phyloP scores from a whole-genome alignment of 2,113 vertebrate species.

The Eurypyga helias region DNA sequence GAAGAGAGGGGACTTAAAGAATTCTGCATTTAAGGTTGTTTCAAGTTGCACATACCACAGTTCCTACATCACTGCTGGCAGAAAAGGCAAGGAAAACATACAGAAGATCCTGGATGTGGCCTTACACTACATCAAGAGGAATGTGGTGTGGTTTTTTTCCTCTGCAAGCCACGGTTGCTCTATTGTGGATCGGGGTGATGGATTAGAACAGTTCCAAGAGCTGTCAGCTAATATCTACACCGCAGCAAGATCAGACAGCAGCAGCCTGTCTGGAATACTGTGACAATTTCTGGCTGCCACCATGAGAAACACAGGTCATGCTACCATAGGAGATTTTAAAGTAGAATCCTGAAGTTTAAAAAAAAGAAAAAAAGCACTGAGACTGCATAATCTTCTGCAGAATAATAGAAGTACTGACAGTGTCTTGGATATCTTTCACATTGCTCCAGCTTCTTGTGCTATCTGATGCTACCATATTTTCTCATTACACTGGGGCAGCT shows the following conservation, averaged over 20 bases:
- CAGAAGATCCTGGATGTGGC: background rate
- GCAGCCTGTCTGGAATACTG: background rate
- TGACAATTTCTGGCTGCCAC: background rate
- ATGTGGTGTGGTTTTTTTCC: background rate
- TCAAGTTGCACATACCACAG: background rate
- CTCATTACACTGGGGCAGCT: background rate
- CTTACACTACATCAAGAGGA: background rate
- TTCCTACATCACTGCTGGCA: background rate
- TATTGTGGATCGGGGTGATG: background rate
- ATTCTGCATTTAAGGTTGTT: background rate
- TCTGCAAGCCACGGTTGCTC: background rate
- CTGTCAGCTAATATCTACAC: constrained; percentile 7
- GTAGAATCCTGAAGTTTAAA: background rate
- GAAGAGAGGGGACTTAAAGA: background rate
- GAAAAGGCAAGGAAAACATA: background rate
- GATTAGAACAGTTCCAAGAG: background rate
- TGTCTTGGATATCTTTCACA: background rate
- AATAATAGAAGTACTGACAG: background rate
- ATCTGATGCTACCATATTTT: background rate
- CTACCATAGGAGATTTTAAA: background rate
- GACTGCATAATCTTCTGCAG: background rate
- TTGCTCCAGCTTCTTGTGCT: background rate
- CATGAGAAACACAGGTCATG: background rate
- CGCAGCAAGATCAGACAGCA: background rate
- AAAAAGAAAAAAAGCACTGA: background rate